A percentile compares a stretch with the other conserved stretches of the same genome.
Conservation (phyloP, 1,140 invertebrate species). For the Euborellia annulipes region DNA sequence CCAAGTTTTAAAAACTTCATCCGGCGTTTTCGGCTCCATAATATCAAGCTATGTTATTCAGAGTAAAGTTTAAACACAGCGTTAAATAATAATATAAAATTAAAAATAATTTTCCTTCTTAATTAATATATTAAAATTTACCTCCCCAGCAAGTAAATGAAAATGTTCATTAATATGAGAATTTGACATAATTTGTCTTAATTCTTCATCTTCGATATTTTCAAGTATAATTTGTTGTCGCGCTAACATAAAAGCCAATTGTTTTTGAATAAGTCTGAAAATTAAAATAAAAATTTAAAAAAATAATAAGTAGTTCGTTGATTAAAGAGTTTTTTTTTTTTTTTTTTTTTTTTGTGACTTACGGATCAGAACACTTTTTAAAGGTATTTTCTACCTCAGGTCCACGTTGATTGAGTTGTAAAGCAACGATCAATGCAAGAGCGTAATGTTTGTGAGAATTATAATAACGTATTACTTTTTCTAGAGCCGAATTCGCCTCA, state of each 20-base stretch:
- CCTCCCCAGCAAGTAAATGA: constrained; percentile 45
- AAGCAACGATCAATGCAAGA: constrained; percentile 46
- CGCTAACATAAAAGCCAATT: constrained; percentile 50
- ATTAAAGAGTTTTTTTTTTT: not conserved
- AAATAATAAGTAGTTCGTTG: not conserved
- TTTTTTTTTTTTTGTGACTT: not conserved
- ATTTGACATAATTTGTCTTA: constrained; percentile 50
- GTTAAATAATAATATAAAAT: too few relatives aligned
- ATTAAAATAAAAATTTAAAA: not conserved
- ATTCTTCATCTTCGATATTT: constrained; percentile 34
- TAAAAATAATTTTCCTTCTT: too few relatives aligned
- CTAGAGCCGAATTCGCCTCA: constrained; percentile 43
- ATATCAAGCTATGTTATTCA: constrained; percentile 48
- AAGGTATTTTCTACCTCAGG: not conserved
- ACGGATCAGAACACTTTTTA: constrained; percentile 1
- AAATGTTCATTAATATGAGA: constrained; percentile 47
- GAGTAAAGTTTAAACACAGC: too few relatives aligned
- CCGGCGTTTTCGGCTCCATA: constrained; percentile 54
- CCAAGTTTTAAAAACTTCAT: constrained; percentile 56
- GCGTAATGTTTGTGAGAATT: constrained; percentile 44
- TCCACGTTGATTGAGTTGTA: constrained; percentile 27
- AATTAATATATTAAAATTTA: too few relatives aligned
- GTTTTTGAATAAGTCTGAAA: constrained; percentile 36
- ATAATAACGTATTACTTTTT: constrained; percentile 40
- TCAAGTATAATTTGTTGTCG: constrained; percentile 46